Base-by-base conservation (phyloP, 2,797 vertebrate genomes). In the Rhinoraja longicauda region DNA sequence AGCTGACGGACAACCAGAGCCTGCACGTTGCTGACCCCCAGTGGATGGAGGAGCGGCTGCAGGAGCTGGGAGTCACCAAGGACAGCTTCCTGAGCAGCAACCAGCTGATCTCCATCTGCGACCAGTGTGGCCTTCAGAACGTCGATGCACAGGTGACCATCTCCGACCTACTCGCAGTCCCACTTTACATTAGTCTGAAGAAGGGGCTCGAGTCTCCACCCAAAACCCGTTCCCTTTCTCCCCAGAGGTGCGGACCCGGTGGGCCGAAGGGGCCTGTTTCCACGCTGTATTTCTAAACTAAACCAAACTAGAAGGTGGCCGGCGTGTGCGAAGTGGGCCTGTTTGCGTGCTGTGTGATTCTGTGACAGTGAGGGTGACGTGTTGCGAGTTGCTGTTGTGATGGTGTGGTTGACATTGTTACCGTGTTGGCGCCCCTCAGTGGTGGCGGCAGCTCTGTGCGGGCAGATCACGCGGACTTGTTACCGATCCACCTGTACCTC, bases 21-120 rank as follows among this genome's bases (percentile, higher is more conserved):
- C 93, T 95, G 2, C 92, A 94, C 0, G 93, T 93, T 19, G 95
- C 97, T 1, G 95, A 96, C 29, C 95, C 96, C 0, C 95, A 96
- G 45, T 96, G 95, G 94, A 95, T 97, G 32, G 98, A 99, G 94
- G 97, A 98, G 95, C 96, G 97, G 5, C 95, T 99, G 10, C 97
- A 98, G 45, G 97, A 97, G 90, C 95, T 99, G 7, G 96, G 94
- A 0, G 95, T 99, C 93, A 94, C 96, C 0, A 96, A 97, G 94
- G 96, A 98, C 0, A 97, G 97, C 4, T 97, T 96, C 94, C 96
- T 98, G 4, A 96, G 95, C 93, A 95, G 95, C 84, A 95, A 96
- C 32, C 97, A 99, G 70, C 96, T 99, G 24, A 81, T 97, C 1
- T 95, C 95, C 76, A 96, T 99, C 57, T 98, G 98, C 24, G 97